Base-by-base conservation (phyloP, 1,140 invertebrate genomes). In the Drosophila repletoides region DNA sequence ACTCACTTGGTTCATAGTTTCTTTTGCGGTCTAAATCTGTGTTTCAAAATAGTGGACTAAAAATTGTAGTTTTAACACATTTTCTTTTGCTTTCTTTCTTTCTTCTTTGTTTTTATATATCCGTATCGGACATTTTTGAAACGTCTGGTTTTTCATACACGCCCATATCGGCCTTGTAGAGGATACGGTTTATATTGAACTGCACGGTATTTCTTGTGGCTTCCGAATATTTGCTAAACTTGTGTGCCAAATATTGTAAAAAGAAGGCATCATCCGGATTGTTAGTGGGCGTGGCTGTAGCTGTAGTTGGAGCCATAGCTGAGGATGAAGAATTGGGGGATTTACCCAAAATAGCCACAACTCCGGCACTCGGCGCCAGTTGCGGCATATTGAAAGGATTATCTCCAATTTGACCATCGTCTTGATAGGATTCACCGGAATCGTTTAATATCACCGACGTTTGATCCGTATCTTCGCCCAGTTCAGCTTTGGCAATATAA, bases 131-230 rank as follows among this genome's bases (percentile, higher is more conserved):
- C n/a, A 71, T 14, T 21, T 68, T 48, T 1, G 41, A 55, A 6
- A 40, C 10, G n/a, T 72, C 61, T 14, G 22, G 14, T 9, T 68
- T 40, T 4, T 76, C 68, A 3, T 61, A 76, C 19, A 33, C 38
- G 1, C 74, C 74, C 74, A 77, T 76, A 21, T 77, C 74, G 34
- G 73, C 74, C 36, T 59, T 72, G 7, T 72, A 77, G 3, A 77
- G 36, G 5, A 77, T 76, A 2, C 73, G 46, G 59, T 77, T 77
- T 0, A 77, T 72, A 5, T 76, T 67, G 5, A 72, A 77, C 53
- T 77, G 74, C 0, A 77, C 52, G 1, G 63, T 76, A 17, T 67
- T 61, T 6, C 36, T 72, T 4, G 73, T 72, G 21, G 26, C 55
- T 1, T 24, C 5, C 3, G 40, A 52, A 12, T 77, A 77, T 28